A percentile compares a stretch with the other conserved stretches of the same genome.
Conservation (phyloP, 2,888 invertebrate species). For the Lasioglossum morio region DNA sequence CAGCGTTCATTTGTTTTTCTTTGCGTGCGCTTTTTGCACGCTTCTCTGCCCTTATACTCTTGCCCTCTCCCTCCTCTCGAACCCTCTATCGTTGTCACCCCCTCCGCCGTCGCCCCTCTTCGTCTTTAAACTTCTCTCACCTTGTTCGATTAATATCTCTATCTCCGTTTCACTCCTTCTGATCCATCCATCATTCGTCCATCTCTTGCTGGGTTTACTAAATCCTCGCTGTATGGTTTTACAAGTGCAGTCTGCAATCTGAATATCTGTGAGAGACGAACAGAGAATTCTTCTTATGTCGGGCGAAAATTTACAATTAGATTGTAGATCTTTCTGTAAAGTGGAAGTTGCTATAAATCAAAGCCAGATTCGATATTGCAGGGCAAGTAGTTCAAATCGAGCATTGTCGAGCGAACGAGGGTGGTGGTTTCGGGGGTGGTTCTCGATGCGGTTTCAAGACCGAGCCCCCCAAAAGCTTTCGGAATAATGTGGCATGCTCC, state of each 20-base stretch:
- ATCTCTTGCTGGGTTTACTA: slow-evolving; percentile 60
- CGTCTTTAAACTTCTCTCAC: slow-evolving; percentile 32
- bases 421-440: slow-evolving; percentile 50
- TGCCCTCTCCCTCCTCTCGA: slow-evolving; percentile 30
- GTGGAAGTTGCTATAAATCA: not conserved
- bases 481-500: slow-evolving; percentile 69
- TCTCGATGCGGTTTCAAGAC: slow-evolving; percentile 75
- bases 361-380: not conserved
- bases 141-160: slow-evolving; percentile 23
- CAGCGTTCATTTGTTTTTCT: slow-evolving; percentile 82
- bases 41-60: slow-evolving; percentile 57
- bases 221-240: too few relatives aligned
- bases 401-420: slow-evolving; percentile 68
- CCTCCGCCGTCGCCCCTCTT: slow-evolving; percentile 12
- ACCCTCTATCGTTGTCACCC: slow-evolving; percentile 37
- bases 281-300: too few relatives aligned
- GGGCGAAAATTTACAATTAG: not conserved
- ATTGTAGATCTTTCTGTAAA: not conserved
- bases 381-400: slow-evolving; percentile 70
- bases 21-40: slow-evolving; percentile 78
- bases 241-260: too few relatives aligned
- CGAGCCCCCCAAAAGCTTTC: slow-evolving; percentile 72
- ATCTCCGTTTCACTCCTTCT: not conserved
- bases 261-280: not conserved
- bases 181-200: slow-evolving; percentile 24